Conservation (phyloP, 2,888 invertebrate species). For the Lycocerus yunnanus region DNA sequence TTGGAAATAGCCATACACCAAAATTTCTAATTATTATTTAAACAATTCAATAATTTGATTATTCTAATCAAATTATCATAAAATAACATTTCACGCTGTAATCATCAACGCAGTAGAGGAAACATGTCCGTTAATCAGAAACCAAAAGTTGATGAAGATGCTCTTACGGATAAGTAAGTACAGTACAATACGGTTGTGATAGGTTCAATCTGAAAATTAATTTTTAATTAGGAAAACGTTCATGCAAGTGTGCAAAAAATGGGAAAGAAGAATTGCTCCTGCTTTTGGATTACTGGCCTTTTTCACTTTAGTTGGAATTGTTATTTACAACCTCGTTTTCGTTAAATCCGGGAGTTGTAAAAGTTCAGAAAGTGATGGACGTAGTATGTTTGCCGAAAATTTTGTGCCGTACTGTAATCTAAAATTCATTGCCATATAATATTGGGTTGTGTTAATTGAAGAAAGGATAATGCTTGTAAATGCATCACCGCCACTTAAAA, state of each 20-base stretch:
- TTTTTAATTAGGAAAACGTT: not conserved
- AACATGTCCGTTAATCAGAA: not conserved
- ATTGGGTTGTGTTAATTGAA: too few species aligned
- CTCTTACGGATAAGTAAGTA: not conserved
- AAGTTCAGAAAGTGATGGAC: not conserved
- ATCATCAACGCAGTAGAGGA: not conserved
- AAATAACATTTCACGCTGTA: not conserved
- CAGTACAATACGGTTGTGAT: not conserved
- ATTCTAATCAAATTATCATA: not conserved
- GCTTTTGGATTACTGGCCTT: constrained; percentile 1
- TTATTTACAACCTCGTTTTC: not conserved
- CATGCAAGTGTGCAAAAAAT: constrained; percentile 2
- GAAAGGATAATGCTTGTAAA: too few species aligned
- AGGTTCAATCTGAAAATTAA: not conserved
- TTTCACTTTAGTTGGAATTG: not conserved
- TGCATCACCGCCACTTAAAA: too few species aligned
- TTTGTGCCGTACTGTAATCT: too few species aligned
- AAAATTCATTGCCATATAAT: too few species aligned
- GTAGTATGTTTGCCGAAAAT: not conserved
- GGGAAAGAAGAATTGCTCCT: constrained; percentile 6
- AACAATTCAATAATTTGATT: not conserved
- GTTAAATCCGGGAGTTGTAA: not conserved
- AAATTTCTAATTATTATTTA: not conserved
- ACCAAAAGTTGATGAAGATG: not conserved
- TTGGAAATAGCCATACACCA: not conserved